Evolutionary conservation across 2,888 invertebrate species (phyloP).

Genomic region (Kuschelorhynchus macadamiae): DNA sequence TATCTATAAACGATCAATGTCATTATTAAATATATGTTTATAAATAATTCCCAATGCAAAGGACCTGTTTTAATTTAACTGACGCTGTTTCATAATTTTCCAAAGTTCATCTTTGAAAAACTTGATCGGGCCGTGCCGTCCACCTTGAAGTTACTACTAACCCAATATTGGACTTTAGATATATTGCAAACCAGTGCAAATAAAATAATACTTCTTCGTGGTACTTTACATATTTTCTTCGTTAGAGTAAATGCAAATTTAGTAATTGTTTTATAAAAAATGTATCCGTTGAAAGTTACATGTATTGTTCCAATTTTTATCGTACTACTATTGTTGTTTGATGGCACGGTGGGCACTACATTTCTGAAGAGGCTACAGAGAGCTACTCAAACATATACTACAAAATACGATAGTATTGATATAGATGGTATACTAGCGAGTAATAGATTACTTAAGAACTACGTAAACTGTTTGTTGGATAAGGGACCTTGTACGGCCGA

Average conservation of each 20-base stretch:
- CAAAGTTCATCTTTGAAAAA: slow-evolving; percentile 18
- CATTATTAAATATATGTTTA: too few species aligned
- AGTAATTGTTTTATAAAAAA: too few species aligned
- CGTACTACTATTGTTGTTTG: slow-evolving; percentile 58
- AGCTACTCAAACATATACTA: slow-evolving; percentile 70
- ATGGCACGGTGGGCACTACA: slow-evolving; percentile 66
- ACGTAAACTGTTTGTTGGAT: slow-evolving; percentile 76
- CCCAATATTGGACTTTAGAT: neutral
- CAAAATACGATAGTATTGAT: slow-evolving; percentile 75
- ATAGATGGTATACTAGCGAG: slow-evolving; percentile 76
- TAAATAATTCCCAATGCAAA: too few species aligned
- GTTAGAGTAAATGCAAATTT: too few species aligned
- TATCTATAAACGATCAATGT: too few species aligned
- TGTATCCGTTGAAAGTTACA: slow-evolving; percentile 13
- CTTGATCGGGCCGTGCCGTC: slow-evolving; percentile 6
- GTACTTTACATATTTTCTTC: too few species aligned
- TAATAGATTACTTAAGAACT: slow-evolving; percentile 74
- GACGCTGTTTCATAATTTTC: neutral
- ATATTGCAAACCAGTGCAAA: too few species aligned
- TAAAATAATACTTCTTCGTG: too few species aligned
- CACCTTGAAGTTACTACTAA: slow-evolving; percentile 21
- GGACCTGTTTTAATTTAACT: too few species aligned
- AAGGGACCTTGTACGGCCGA: slow-evolving; percentile 76
- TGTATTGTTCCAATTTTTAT: slow-evolving; percentile 60
- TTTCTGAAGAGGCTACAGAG: slow-evolving; percentile 60